Evolutionary conservation across 2,113 vertebrate species (phyloP).

Genomic region (Chionomys nivalis): DNA sequence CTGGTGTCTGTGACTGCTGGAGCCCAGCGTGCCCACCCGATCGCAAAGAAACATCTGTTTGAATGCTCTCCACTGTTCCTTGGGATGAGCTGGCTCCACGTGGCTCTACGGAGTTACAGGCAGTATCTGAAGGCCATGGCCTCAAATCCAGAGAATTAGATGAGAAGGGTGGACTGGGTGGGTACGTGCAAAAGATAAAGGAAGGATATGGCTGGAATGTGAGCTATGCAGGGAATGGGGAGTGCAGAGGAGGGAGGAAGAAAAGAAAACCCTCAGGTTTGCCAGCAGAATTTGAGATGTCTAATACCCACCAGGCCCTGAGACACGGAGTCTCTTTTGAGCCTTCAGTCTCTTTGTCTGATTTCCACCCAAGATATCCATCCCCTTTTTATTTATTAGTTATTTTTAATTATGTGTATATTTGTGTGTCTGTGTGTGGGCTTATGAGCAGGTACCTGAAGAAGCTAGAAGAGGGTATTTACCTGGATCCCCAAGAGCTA

Average conservation of each 20-base stretch:
- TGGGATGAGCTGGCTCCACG: too few relatives aligned
- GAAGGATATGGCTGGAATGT: neutral
- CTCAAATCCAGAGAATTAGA: neutral
- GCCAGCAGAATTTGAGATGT: neutral
- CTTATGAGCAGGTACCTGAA: neutral
- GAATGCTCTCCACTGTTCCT: fast-evolving
- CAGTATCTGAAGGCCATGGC: too few relatives aligned
- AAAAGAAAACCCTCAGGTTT: too few relatives aligned
- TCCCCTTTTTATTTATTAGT: neutral
- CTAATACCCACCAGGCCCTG: fast-evolving
- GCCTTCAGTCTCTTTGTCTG: neutral
- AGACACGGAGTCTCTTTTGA: neutral
- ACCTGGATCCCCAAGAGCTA: neutral
- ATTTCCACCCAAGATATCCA: neutral
- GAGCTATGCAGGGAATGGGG: neutral
- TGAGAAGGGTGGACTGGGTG: neutral
- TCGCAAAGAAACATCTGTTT: neutral
- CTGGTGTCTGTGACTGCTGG: neutral
- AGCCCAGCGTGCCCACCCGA: neutral
- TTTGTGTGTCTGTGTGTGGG: neutral
- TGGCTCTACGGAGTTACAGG: neutral
- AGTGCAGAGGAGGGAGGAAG: neutral
- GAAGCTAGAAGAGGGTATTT: neutral
- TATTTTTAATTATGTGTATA: neutral
- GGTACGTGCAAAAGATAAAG: neutral